These are phyloP conservation scores for Melanotaenia parkinsoni DNA, from an alignment of 2,797 vertebrate genomes.

Conservation along the genomic window DNA sequence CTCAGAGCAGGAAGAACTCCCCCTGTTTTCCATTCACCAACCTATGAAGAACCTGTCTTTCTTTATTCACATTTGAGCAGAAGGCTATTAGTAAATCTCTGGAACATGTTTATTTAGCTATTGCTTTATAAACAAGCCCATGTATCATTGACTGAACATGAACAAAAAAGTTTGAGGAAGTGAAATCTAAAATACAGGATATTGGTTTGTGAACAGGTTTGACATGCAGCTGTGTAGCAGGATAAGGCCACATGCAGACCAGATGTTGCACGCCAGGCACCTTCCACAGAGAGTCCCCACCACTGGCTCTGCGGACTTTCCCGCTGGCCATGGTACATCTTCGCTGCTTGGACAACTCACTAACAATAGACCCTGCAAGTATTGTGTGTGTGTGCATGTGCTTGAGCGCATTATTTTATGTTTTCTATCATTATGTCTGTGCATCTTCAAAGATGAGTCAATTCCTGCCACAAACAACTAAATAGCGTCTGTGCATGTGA, in stretches of 20 bases:
- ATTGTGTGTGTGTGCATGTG: constrained; percentile 33
- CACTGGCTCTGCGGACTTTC: constrained; percentile 72
- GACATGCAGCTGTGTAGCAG: constrained; percentile 64
- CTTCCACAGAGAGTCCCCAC: constrained; percentile 48
- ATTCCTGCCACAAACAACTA: constrained; percentile 43
- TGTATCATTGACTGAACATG: constrained; percentile 38
- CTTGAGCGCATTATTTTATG: constrained; percentile 44
- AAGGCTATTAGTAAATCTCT: constrained; percentile 22
- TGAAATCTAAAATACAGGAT: constrained; percentile 36
- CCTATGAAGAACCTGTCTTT: constrained; percentile 15
- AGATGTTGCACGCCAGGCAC: constrained; percentile 72
- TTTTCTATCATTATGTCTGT: constrained; percentile 39
- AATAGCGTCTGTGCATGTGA: constrained; percentile 21
- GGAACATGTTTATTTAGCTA: constrained; percentile 23
- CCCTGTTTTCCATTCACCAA: constrained; percentile 28
- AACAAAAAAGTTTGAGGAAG: constrained; percentile 21
- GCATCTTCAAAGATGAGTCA: constrained; percentile 50
- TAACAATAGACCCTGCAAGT: constrained; percentile 60
- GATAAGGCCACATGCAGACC: constrained; percentile 65
- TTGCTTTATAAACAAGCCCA: constrained; percentile 54
- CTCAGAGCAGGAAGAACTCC: constrained; percentile 47
- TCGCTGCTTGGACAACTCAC: constrained; percentile 57
- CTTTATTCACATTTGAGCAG: constrained; percentile 26
- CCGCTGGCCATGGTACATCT: constrained; percentile 64
- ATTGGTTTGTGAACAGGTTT: constrained; percentile 56